phyloP scores from a whole-genome alignment of 2,888 invertebrate genomes.

The Diaphora mendica region DNA sequence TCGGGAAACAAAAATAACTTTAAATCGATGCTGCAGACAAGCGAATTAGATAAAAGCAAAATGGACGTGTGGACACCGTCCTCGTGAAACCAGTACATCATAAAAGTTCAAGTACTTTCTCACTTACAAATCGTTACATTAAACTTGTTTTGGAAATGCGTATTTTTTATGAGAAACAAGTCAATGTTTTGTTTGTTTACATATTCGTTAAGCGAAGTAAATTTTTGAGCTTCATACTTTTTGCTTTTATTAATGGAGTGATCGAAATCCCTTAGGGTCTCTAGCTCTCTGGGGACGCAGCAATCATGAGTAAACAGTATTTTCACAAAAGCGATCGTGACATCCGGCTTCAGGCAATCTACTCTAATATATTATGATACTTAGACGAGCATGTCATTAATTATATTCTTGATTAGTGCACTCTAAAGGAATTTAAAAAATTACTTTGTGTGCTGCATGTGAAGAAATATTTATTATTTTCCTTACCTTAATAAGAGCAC shows the following conservation, averaged over 20 bases:
- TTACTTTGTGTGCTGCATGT: too few species aligned
- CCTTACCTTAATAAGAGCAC: too few species aligned
- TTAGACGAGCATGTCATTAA: background rate
- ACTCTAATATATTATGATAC: background rate
- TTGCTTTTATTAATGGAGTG: too few species aligned
- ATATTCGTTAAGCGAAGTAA: too few species aligned
- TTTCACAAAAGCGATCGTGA: too few species aligned
- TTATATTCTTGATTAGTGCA: background rate
- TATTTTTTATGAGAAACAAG: background rate
- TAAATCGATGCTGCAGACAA: background rate
- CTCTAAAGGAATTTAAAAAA: background rate
- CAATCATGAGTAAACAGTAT: too few species aligned
- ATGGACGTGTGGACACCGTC: too few species aligned
- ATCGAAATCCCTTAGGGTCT: too few species aligned
- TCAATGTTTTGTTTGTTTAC: background rate
- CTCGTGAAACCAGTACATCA: background rate
- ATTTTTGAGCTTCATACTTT: too few species aligned
- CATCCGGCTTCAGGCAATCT: too few species aligned
- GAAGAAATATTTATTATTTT: too few species aligned
- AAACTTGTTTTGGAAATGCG: background rate
- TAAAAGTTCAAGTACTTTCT: slow-evolving; percentile 1
- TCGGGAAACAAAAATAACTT: background rate
- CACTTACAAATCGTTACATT: background rate
- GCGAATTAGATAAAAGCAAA: background rate
- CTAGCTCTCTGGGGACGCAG: too few species aligned